These are phyloP conservation scores for Mobula hypostoma DNA, from an alignment of 2,113 vertebrate genomes.

Conservation along the genomic window DNA sequence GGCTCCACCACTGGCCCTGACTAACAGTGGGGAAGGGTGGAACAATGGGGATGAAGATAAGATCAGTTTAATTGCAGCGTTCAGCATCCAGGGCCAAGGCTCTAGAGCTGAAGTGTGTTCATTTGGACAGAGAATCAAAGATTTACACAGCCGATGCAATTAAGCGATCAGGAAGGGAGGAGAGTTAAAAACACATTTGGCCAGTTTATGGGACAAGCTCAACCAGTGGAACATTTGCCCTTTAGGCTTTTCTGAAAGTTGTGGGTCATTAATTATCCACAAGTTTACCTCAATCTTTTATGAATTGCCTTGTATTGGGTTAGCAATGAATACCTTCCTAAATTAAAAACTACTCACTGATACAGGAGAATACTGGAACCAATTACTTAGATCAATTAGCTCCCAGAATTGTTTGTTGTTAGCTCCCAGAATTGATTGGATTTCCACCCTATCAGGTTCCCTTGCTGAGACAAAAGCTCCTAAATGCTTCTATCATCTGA, in stretches of 20 bases:
- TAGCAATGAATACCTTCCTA: not conserved
- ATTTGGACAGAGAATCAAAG: not conserved
- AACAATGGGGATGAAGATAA: not conserved
- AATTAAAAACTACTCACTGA: constrained; percentile 7
- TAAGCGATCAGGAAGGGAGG: not conserved
- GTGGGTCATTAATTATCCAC: not conserved
- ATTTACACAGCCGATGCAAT: too few species aligned
- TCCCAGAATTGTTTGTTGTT: not conserved
- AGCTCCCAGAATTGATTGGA: not conserved
- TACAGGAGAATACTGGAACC: not conserved
- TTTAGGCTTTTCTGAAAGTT: not conserved
- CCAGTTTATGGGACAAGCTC: not conserved
- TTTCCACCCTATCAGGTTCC: not conserved
- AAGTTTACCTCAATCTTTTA: not conserved
- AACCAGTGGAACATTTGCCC: not conserved
- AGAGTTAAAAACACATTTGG: not conserved
- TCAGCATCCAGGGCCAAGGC: not conserved
- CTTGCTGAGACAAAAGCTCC: not conserved
- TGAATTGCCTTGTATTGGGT: not conserved
- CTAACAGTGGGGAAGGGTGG: not conserved
- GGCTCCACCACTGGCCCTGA: not conserved
- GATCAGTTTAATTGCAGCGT: not conserved
- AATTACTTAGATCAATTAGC: not conserved
- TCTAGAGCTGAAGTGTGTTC: not conserved
- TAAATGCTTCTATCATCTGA: not conserved